Evolutionary conservation across 2,113 vertebrate species (phyloP).

Genomic region (Caranx ignobilis): DNA sequence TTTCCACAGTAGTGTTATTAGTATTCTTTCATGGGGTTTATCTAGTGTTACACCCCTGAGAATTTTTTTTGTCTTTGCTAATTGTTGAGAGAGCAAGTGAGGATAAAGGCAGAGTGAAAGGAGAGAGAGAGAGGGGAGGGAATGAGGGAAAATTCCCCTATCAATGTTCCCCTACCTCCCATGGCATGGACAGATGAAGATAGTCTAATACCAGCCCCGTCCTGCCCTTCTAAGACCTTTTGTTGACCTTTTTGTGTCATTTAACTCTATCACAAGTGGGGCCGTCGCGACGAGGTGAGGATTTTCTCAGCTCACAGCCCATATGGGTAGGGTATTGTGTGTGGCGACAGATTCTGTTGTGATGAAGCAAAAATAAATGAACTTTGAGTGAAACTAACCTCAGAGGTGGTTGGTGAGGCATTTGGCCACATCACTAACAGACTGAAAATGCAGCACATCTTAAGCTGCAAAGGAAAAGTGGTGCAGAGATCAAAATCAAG

Average conservation of each 20-base stretch:
- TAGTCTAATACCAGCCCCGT: constrained; percentile 51
- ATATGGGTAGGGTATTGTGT: constrained; percentile 10
- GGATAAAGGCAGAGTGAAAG: constrained; percentile 28
- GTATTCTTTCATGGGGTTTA: constrained; percentile 43
- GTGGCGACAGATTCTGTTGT: constrained; percentile 8
- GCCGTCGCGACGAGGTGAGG: constrained; percentile 50
- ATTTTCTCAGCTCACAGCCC: constrained; percentile 41
- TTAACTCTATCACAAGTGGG: constrained; percentile 62
- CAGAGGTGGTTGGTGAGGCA: not conserved
- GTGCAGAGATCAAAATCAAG: no score
- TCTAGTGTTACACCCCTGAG: constrained; percentile 28
- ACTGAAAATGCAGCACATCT: no score
- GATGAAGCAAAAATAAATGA: not conserved
- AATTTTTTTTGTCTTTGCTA: constrained; percentile 46
- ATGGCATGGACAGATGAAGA: constrained; percentile 52
- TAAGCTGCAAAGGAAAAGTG: no score
- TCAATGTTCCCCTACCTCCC: constrained; percentile 45
- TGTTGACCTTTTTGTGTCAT: constrained; percentile 79
- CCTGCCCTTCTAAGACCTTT: constrained; percentile 79
- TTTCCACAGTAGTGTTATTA: constrained; percentile 43
- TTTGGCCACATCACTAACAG: not conserved
- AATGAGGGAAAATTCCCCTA: constrained; percentile 26
- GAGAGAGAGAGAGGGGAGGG: not conserved
- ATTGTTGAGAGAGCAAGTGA: constrained; percentile 41
- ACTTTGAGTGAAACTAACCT: not conserved